phyloP scores from a whole-genome alignment of 2,113 vertebrate species.

The Bubalus kerabau region DNA sequence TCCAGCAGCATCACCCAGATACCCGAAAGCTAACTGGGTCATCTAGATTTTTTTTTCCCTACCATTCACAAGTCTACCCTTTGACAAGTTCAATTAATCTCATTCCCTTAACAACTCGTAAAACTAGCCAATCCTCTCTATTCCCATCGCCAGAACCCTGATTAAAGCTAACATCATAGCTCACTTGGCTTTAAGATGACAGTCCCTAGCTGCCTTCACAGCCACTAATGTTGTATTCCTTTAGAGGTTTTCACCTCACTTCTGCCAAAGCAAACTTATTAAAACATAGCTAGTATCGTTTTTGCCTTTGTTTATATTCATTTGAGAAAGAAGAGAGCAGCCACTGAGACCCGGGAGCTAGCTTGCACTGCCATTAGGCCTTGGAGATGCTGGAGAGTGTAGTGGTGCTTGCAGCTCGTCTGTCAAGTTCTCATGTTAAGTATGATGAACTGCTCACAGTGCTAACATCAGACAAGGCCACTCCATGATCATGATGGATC shows the following conservation, averaged over 20 bases:
- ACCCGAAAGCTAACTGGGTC: neutral
- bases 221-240: neutral
- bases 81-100: slow-evolving; percentile 23
- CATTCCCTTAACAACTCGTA: neutral
- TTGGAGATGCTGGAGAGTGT: neutral
- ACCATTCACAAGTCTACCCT: neutral
- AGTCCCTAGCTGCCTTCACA: neutral
- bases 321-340: neutral
- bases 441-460: neutral
- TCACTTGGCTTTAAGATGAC: neutral
- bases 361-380: neutral
- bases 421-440: neutral
- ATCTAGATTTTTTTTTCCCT: neutral
- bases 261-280: neutral
- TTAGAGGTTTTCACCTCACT: neutral
- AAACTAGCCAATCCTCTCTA: neutral
- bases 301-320: neutral
- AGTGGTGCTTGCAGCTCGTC: neutral
- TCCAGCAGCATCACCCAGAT: neutral
- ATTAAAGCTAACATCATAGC: neutral
- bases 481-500: neutral
- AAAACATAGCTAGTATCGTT: neutral
- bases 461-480: neutral
- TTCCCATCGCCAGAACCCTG: neutral
- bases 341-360: neutral